These are phyloP conservation scores for Brachypodius melanocephalos DNA, from an alignment of 2,113 vertebrate genomes.

Conservation along the genomic window DNA sequence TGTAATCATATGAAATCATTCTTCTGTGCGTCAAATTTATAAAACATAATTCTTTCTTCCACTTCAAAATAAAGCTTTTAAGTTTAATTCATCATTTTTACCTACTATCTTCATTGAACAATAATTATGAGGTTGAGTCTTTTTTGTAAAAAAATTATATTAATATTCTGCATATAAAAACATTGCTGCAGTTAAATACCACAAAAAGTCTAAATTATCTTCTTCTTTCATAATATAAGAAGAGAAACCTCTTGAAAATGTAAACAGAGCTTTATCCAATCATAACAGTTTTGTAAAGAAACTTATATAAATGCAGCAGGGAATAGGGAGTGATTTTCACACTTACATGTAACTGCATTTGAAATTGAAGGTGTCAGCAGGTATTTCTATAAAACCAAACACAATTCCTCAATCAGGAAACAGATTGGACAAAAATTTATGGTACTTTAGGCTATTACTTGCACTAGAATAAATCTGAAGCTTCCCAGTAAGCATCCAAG, in stretches of 20 bases:
- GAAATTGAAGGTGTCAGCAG: background rate
- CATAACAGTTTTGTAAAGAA: background rate
- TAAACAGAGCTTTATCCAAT: background rate
- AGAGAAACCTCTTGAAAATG: background rate
- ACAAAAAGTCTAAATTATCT: background rate
- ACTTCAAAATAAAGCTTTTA: background rate
- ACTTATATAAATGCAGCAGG: background rate
- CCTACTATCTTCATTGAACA: background rate
- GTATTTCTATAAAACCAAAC: background rate
- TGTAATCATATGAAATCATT: background rate
- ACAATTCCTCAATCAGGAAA: background rate
- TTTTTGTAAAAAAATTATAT: background rate
- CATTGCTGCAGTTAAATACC: background rate
- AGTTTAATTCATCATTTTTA: background rate
- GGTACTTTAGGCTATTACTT: background rate
- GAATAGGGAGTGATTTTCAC: background rate
- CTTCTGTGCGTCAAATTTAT: background rate
- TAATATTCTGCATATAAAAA: background rate
- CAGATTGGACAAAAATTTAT: background rate
- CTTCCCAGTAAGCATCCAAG: background rate
- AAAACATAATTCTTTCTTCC: background rate
- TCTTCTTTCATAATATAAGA: background rate
- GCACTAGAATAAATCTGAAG: background rate
- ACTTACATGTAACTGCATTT: background rate
- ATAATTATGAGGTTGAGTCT: background rate